phyloP scores from a whole-genome alignment of 92 coral and sea anemone genomes.

The Bergia puertoricense region DNA sequence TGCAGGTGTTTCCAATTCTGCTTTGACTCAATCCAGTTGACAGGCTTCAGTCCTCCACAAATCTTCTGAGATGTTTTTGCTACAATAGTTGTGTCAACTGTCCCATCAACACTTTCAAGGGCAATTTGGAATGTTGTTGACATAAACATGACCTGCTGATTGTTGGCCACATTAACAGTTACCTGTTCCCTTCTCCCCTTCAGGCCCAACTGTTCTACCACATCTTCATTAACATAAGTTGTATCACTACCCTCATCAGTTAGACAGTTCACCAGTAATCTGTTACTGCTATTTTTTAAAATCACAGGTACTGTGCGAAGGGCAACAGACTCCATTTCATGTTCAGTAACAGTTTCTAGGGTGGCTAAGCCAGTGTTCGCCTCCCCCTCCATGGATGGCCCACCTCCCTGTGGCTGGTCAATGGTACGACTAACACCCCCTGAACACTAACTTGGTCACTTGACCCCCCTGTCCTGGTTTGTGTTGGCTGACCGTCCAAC shows the following conservation, averaged over 20 bases:
- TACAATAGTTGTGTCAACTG: constrained; percentile 49
- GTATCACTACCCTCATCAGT: constrained; percentile 58
- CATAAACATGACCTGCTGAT: constrained; percentile 34
- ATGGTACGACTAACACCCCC: background rate
- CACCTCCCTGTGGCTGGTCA: background rate
- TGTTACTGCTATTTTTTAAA: constrained; percentile 47
- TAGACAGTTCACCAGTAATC: constrained; percentile 56
- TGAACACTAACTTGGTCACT: too few species aligned
- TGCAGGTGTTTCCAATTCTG: constrained; percentile 56
- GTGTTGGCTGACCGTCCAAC: too few species aligned
- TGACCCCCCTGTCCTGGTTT: too few species aligned
- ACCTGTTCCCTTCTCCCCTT: background rate
- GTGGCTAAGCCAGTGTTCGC: background rate
- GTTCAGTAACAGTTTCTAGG: constrained; percentile 27
- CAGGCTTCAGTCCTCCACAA: constrained; percentile 66
- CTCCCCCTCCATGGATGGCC: constrained; percentile 21
- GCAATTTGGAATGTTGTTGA: constrained; percentile 59
- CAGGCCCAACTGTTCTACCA: constrained; percentile 11
- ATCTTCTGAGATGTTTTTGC: constrained; percentile 60
- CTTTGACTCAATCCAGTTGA: constrained; percentile 52
- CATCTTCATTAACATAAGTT: constrained; percentile 49
- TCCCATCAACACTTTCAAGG: constrained; percentile 60
- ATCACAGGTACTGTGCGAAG: constrained; percentile 62
- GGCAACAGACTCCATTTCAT: constrained; percentile 39
- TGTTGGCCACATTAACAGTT: constrained; percentile 12